These are phyloP conservation scores for Prietella phreatophila DNA, from an alignment of 2,113 vertebrate genomes.

Conservation along the genomic window DNA sequence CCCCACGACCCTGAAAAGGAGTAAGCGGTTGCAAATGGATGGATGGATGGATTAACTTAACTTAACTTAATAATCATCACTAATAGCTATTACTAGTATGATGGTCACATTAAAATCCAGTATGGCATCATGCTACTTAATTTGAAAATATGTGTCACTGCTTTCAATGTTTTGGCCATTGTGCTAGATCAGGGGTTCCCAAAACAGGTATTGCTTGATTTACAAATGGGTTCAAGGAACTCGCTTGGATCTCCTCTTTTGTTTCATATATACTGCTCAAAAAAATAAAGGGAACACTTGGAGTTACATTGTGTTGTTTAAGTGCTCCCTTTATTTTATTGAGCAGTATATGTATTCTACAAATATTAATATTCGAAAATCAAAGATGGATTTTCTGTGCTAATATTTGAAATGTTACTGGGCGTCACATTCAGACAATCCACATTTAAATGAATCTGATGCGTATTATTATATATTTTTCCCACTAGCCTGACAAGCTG, in stretches of 20 bases:
- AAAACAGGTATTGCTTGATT: not conserved
- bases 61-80: not conserved
- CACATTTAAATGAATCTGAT: not conserved
- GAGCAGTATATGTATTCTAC: not conserved
- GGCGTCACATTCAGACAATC: not conserved
- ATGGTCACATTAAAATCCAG: not conserved
- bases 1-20: too few species aligned
- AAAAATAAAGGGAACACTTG: too few species aligned
- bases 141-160: not conserved
- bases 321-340: too few species aligned
- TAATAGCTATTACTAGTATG: not conserved
- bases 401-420: not conserved
- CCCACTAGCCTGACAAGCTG: not conserved
- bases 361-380: not conserved
- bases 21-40: too few species aligned
- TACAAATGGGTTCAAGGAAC: not conserved
- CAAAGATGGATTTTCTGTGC: not conserved
- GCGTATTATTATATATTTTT: not conserved
- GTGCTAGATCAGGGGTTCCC: not conserved
- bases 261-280: too few species aligned
- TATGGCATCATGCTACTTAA: not conserved
- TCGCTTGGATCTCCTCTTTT: too few species aligned
- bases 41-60: too few species aligned
- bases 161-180: not conserved
- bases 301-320: too few species aligned